A percentile compares a stretch with the other conserved stretches of the same genome.
Evolutionary conservation across 2,113 vertebrate species (phyloP).

Genomic region (Corythoichthys intestinalis): DNA sequence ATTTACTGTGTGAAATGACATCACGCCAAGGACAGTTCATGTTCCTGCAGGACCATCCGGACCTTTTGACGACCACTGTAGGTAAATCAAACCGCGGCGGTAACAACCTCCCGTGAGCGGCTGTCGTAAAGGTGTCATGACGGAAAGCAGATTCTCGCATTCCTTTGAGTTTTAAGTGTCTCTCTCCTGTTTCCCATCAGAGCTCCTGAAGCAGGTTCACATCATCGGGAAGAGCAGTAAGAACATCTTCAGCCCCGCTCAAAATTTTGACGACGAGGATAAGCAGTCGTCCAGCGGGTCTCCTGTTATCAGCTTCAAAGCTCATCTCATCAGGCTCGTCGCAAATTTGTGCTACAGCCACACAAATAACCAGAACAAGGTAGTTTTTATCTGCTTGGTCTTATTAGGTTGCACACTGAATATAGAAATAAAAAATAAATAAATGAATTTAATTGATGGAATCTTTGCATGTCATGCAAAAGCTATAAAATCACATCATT

Average conservation of each 20-base stretch:
- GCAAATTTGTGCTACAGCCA: slow-evolving; percentile 90
- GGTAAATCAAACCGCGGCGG: slow-evolving; percentile 73
- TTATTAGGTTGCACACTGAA: background rate
- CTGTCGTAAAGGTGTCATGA: slow-evolving; percentile 2
- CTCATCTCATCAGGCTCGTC: slow-evolving; percentile 89
- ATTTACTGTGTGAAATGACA: slow-evolving; percentile 91
- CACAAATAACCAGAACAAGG: slow-evolving; percentile 87
- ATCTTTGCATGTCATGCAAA: too few relatives aligned
- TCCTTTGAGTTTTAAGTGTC: background rate
- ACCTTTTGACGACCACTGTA: slow-evolving; percentile 77
- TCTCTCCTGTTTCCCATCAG: slow-evolving; percentile 54
- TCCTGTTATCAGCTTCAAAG: slow-evolving; percentile 82
- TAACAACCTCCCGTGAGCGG: background rate
- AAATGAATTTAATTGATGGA: background rate
- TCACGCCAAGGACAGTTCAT: slow-evolving; percentile 74
- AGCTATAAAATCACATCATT: too few relatives aligned
- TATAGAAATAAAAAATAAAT: background rate
- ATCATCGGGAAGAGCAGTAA: slow-evolving; percentile 76
- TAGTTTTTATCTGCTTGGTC: too few relatives aligned
- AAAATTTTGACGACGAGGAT: slow-evolving; percentile 63
- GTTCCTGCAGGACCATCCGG: slow-evolving; percentile 80
- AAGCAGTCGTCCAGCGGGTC: slow-evolving; percentile 64
- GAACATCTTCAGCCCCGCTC: slow-evolving; percentile 80
- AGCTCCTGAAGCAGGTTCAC: slow-evolving; percentile 81
- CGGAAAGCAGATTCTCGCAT: background rate